phyloP scores from a whole-genome alignment of 2,888 invertebrate species.

The Glyphotaelius pellucidus region DNA sequence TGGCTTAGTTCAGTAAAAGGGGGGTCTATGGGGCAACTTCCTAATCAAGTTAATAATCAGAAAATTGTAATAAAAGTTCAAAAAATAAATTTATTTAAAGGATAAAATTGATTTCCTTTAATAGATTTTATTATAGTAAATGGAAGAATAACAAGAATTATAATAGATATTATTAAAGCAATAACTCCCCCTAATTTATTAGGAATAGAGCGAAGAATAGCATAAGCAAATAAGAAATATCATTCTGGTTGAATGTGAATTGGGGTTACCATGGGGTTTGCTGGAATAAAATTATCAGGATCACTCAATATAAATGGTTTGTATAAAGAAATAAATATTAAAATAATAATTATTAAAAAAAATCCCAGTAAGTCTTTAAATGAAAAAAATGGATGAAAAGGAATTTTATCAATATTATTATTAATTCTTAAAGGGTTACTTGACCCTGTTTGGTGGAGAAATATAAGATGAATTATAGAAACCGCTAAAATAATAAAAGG shows the following conservation, averaged over 20 bases:
- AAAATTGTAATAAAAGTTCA: conserved; percentile 78
- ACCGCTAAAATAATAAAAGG: conserved; percentile 82
- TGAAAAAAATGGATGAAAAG: too few species aligned
- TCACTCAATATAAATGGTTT: conserved; percentile 81
- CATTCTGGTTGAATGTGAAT: conserved; percentile 86
- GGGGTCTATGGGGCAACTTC: conserved; percentile 79
- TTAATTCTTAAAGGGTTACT: too few species aligned
- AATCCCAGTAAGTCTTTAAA: too few species aligned
- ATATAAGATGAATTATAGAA: conserved; percentile 70
- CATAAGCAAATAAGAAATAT: too few species aligned
- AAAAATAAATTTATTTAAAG: conserved; percentile 79
- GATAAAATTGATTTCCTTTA: conserved; percentile 80
- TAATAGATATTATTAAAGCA: conserved; percentile 81
- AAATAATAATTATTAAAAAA: too few species aligned
- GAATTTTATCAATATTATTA: too few species aligned
- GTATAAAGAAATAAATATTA: conserved; percentile 68
- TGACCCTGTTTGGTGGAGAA: too few species aligned
- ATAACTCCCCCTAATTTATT: conserved; percentile 88
- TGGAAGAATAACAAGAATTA: conserved; percentile 81
- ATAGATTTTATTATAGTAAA: conserved; percentile 78
- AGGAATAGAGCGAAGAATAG: conserved; percentile 85
- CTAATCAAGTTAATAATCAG: conserved; percentile 84
- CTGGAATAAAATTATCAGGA: conserved; percentile 85
- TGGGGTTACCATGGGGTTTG: conserved; percentile 83
- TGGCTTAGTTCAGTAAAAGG: too few species aligned